Conservation (phyloP, 1,140 invertebrate species). For the Megalopta genalis region DNA sequence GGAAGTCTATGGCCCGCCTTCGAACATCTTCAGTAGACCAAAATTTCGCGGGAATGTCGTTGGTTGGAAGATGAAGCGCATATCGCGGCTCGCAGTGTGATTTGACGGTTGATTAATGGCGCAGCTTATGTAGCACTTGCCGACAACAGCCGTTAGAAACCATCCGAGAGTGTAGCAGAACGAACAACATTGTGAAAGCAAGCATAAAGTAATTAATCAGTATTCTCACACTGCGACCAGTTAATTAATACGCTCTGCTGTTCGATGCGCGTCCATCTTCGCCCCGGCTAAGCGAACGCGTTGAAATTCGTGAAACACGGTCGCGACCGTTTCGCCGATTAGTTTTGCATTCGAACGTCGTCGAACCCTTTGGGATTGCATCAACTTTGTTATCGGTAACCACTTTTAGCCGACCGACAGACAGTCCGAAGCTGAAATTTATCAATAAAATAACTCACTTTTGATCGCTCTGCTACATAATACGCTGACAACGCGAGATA, state of each 20-base stretch:
- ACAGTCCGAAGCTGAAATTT: too few species aligned
- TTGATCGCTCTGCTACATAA: too few species aligned
- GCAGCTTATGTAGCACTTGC: slow-evolving; percentile 5
- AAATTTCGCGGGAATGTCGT: background rate
- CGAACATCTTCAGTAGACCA: background rate
- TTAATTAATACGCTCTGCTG: slow-evolving; percentile 54
- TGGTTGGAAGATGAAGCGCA: slow-evolving; percentile 21
- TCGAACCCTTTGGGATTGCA: background rate
- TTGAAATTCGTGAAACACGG: background rate
- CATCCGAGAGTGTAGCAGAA: background rate
- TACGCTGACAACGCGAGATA: too few species aligned
- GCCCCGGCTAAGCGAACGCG: background rate
- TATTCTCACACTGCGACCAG: background rate
- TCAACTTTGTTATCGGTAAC: too few species aligned
- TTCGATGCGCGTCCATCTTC: slow-evolving; percentile 5
- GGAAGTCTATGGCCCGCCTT: too few species aligned
- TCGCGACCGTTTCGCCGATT: background rate
- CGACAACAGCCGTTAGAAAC: slow-evolving; percentile 21
- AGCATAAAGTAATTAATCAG: slow-evolving; percentile 22
- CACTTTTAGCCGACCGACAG: too few species aligned
- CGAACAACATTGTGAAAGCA: slow-evolving; percentile 16
- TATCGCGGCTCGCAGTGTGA: slow-evolving; percentile 11
- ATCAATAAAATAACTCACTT: too few species aligned
- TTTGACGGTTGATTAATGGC: slow-evolving; percentile 36
- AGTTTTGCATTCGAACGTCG: background rate